A percentile compares a stretch with the other conserved stretches of the same genome.
Conservation (phyloP, 2,113 vertebrate species). For the Sardina pilchardus region DNA sequence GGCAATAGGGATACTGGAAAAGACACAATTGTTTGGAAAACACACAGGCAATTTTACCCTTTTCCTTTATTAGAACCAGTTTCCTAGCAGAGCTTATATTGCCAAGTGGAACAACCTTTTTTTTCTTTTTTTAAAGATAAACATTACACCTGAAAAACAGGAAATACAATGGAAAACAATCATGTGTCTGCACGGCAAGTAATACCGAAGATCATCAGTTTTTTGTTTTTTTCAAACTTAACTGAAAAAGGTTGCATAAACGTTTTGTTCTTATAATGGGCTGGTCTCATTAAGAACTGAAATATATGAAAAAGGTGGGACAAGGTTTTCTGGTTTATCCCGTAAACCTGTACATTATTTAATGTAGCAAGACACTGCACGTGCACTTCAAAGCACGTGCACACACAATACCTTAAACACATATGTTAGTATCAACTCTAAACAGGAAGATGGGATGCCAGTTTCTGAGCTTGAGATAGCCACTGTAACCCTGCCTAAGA, state of each 20-base stretch:
- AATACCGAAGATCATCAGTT: neutral
- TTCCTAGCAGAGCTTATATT: neutral
- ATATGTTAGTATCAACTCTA: neutral
- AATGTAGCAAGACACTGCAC: neutral
- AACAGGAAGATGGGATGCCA: neutral
- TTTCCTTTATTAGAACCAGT: neutral
- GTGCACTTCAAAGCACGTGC: neutral
- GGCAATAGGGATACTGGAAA: neutral
- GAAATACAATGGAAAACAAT: slow-evolving; percentile 1
- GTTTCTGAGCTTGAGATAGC: neutral
- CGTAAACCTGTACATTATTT: neutral
- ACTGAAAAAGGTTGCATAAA: neutral
- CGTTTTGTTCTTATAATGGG: neutral
- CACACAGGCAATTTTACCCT: neutral
- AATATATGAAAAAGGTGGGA: neutral
- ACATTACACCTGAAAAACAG: slow-evolving; percentile 3
- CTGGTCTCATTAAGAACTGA: neutral
- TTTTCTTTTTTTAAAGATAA: neutral
- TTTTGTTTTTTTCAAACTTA: neutral
- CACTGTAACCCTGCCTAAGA: neutral
- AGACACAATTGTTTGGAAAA: neutral
- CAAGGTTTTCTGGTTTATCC: neutral
- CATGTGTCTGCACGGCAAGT: neutral
- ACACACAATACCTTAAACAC: neutral
- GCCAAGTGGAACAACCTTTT: slow-evolving; percentile 11